Evolutionary conservation across 2,797 vertebrate species (phyloP), one percentile per base, ranked within the genome.

Genomic region (Champsocephalus esox): DNA sequence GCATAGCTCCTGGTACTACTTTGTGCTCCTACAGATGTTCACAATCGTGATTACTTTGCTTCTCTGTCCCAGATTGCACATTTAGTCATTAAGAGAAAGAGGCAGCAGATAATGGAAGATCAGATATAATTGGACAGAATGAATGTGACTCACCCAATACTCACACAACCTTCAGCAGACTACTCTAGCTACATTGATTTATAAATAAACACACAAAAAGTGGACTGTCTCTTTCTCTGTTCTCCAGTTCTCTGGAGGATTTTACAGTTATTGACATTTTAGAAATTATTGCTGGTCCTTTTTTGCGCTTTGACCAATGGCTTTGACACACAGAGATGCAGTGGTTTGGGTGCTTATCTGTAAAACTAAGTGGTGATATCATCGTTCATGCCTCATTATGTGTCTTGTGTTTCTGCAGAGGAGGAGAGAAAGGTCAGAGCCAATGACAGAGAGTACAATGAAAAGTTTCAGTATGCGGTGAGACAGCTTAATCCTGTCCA

Each of bases 391-490:
- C 73, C 57, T 83, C 13, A 75, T 67, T 51, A 69, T 51, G 38
- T 73, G 12, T 64, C 51, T 66, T 88, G 38, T 86, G 60, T 83
- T 73, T 77, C 71, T 82, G 34, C 88, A 98, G 97, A 99, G 96
- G 97, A 98, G 94, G 97, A 98, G 93, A 95, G 97, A 88, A 94
- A 93, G 94, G 96, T 97, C 57, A 93, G 94, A 89, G 97, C 96
- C 81, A 98, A 99, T 0, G 96, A 96, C 16, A 93, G 97, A 80
- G 96, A 97, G 46, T 97, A 98, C 93, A 98, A 99, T 2, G 97
- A 99, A 88, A 98, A 96, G 92, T 98, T 98, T 90, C 97, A 97
- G 91, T 98, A 99, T 12, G 97, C 97, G 78, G 97, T 99, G 87
- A 96, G 97, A 79, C 4, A 46, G 12, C 70, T 67, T 58, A 41